Percentiles rank a stretch among this genome's conserved stretches.
Evolutionary conservation across 1,140 invertebrate genomes (phyloP).

Genomic region (Pinna nobilis): DNA sequence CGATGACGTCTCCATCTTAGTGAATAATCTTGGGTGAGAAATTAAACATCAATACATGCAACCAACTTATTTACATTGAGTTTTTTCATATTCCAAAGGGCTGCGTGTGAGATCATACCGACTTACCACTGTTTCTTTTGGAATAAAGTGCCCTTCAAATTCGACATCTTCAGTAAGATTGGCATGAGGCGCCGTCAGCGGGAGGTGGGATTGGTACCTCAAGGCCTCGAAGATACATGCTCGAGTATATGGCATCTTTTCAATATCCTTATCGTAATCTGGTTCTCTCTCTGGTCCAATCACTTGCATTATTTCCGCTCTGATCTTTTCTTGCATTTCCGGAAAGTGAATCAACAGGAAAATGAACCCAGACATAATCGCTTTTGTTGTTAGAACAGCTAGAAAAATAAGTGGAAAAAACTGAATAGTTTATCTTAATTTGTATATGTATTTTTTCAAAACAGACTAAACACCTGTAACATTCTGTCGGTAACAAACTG

Average conservation of each 20-base stretch:
- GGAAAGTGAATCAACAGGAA: constrained; percentile 83
- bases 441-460: no score
- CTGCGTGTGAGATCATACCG: constrained; percentile 5
- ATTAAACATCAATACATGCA: background rate
- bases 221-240: constrained; percentile 64
- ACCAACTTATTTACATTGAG: background rate
- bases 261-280: constrained; percentile 84
- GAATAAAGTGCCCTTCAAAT: constrained; percentile 59
- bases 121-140: constrained; percentile 65
- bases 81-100: no score
- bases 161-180: constrained; percentile 56
- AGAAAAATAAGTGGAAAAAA: constrained; percentile 1
- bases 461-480: no score
- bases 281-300: constrained; percentile 87
- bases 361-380: constrained; percentile 33
- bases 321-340: constrained; percentile 84
- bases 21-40: background rate
- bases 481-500: no score
- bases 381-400: constrained; percentile 43
- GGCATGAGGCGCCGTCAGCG: constrained; percentile 63
- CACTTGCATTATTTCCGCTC: constrained; percentile 91
- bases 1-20: background rate
- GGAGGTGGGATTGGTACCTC: constrained; percentile 63
- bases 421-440: no score
- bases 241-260: constrained; percentile 61